These are phyloP conservation scores for Bombus polaris DNA, from an alignment of 1,140 invertebrate species.

Conservation along the genomic window DNA sequence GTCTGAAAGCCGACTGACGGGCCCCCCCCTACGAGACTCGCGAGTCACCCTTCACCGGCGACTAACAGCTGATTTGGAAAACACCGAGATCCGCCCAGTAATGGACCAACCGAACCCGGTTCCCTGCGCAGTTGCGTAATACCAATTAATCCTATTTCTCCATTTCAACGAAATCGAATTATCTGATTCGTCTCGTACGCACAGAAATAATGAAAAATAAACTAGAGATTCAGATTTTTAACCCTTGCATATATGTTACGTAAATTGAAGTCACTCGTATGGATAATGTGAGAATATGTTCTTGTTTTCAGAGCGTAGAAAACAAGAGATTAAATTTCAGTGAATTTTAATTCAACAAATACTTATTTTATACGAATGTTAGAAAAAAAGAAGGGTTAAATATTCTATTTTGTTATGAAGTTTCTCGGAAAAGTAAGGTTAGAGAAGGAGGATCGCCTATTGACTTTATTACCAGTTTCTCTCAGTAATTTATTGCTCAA, in stretches of 20 bases:
- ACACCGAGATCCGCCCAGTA: constrained; percentile 64
- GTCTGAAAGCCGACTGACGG: constrained; percentile 67
- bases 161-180: constrained; percentile 3
- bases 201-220: no score
- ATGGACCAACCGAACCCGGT: neutral
- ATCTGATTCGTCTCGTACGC: neutral
- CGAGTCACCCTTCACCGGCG: constrained; percentile 59
- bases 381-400: neutral
- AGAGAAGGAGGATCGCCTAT: neutral
- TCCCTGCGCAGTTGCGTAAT: constrained; percentile 42
- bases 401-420: neutral
- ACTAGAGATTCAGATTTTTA: no score
- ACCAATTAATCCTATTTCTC: constrained; percentile 20
- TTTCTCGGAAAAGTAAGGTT: neutral
- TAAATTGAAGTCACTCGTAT: neutral
- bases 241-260: no score
- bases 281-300: neutral
- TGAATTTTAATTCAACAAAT: neutral
- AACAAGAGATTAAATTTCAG: neutral
- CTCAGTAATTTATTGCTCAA: neutral
- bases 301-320: neutral
- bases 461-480: neutral
- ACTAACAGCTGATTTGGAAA: constrained; percentile 78
- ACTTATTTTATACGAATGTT: neutral
- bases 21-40: constrained; percentile 34